Base-by-base conservation (phyloP, 92 coral and sea anemone species). In the Epizoanthus ramosus region DNA sequence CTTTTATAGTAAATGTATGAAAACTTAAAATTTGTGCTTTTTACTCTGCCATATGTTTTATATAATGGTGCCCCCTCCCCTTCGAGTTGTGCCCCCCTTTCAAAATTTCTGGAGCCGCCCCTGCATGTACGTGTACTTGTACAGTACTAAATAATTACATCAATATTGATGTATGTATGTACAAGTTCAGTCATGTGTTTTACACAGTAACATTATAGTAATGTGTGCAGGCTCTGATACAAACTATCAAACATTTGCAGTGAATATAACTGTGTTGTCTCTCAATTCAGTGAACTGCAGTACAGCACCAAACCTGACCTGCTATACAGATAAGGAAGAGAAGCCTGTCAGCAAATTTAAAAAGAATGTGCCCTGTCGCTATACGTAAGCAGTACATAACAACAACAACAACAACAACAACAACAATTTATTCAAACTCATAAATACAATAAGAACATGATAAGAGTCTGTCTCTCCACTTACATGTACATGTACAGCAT, bases 351-450 rank as follows among this genome's bases (percentile, higher is more conserved):
- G 86, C 41, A 79, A 80, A 39, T 95, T 95, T 84, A 74, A 33
- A 39, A 85, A 84, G 63, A 88, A 66, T 35, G 86, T 90, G 21
- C 79, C 98, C 0, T 95, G 98, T 47, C 90, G 92, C 60, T 83
- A 86, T 70, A 95, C 98, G 98, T 94, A 90, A 88, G 98, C 91
- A 22, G n/a, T n/a, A n/a, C n/a, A n/a, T n/a, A n/a, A n/a, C n/a
- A n/a, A n/a, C n/a, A n/a, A n/a, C n/a, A n/a, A n/a, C n/a, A n/a
- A n/a, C n/a, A n/a, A n/a, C n/a, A n/a, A n/a, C n/a, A n/a, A n/a
- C n/a, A n/a, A n/a, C n/a, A n/a, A n/a, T n/a, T n/a, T n/a, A n/a
- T n/a, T n/a, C n/a, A n/a, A n/a, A n/a, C n/a, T n/a, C n/a, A n/a
- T n/a, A n/a, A n/a, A n/a, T n/a, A n/a, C n/a, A n/a, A n/a, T n/a